A percentile compares a stretch with the other conserved stretches of the same genome.
These are phyloP conservation scores for Xylocopa sonorina DNA, from an alignment of 1,140 invertebrate species.

Conservation along the genomic window DNA sequence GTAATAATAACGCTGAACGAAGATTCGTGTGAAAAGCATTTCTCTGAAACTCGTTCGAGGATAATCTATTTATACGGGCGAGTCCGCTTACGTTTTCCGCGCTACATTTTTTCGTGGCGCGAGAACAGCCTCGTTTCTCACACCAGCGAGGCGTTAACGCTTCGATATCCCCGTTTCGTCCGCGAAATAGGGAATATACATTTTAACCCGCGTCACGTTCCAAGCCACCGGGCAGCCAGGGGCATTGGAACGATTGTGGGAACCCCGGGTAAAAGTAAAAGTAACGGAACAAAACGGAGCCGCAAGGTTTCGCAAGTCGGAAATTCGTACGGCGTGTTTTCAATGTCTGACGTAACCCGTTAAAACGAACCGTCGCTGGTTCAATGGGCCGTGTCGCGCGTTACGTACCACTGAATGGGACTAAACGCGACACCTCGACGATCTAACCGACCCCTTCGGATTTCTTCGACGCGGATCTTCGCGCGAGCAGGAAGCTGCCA, in stretches of 20 bases:
- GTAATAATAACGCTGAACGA: too few species aligned
- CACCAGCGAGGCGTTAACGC: not conserved
- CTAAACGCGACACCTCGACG: not conserved
- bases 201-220: too few species aligned
- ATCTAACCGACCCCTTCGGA: not conserved
- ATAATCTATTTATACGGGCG: not conserved
- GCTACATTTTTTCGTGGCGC: not conserved
- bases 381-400: not conserved
- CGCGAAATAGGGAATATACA: too few species aligned
- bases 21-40: too few species aligned
- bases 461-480: not conserved
- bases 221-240: not conserved
- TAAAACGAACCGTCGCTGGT: not conserved
- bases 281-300: constrained; percentile 1
- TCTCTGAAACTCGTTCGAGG: not conserved
- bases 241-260: constrained; percentile 14
- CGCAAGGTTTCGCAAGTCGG: constrained; percentile 22
- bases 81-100: too few species aligned
- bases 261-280: constrained; percentile 35
- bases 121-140: not conserved
- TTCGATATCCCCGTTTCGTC: not conserved
- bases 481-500: fast-evolving
- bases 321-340: constrained; percentile 27
- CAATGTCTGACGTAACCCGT: constrained; percentile 18
- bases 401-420: too few species aligned